Evolutionary conservation across 1,140 invertebrate species (phyloP).

Genomic region (Drosophila hydei): DNA sequence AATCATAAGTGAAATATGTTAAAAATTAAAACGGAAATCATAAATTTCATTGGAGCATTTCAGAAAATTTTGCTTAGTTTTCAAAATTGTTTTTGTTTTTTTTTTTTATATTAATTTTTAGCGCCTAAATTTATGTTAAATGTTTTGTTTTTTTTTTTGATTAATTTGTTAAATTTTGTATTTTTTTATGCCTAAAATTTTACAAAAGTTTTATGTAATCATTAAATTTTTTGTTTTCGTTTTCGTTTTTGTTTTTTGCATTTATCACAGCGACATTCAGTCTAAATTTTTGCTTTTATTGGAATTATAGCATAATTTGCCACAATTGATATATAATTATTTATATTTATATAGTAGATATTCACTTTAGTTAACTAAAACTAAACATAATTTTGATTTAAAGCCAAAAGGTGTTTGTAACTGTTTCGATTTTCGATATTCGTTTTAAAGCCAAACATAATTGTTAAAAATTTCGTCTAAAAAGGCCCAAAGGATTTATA

Average conservation of each 20-base stretch:
- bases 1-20: slow-evolving; percentile 10
- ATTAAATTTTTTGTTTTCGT: slow-evolving; percentile 29
- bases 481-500: slow-evolving; percentile 76
- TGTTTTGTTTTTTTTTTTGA: slow-evolving; percentile 35
- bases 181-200: slow-evolving; percentile 76
- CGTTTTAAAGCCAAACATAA: slow-evolving; percentile 69
- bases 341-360: slow-evolving; percentile 53
- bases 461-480: slow-evolving; percentile 78
- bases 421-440: slow-evolving; percentile 1
- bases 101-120: slow-evolving; percentile 68
- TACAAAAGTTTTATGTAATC: slow-evolving; percentile 81
- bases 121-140: slow-evolving; percentile 73
- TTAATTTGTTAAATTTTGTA: slow-evolving; percentile 70
- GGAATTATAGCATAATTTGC: slow-evolving; percentile 83
- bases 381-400: slow-evolving; percentile 79
- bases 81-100: slow-evolving; percentile 37
- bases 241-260: slow-evolving; percentile 66
- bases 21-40: slow-evolving; percentile 13
- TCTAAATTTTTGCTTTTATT: slow-evolving; percentile 84
- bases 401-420: slow-evolving; percentile 73
- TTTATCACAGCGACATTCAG: slow-evolving; percentile 84
- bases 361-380: slow-evolving; percentile 71
- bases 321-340: slow-evolving; percentile 69
- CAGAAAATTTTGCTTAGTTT: slow-evolving; percentile 42
- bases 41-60: slow-evolving; percentile 47